Percentiles rank a stretch among this genome's conserved stretches.
These are phyloP conservation scores for Phania funesta DNA, from an alignment of 2,888 invertebrate genomes.

Conservation along the genomic window DNA sequence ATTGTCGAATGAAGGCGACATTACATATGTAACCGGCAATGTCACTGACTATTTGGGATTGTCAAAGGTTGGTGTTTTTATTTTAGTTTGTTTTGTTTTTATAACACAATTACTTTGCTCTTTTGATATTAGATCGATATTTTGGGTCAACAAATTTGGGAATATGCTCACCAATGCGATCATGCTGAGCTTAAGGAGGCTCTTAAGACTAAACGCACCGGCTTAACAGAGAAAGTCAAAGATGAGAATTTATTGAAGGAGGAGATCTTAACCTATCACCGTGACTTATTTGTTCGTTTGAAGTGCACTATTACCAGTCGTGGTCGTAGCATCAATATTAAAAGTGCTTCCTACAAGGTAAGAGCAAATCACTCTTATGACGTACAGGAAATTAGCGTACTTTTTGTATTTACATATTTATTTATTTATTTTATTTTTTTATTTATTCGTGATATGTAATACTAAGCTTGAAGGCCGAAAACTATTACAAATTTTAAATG, in stretches of 20 bases:
- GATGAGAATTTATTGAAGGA: constrained; percentile 74
- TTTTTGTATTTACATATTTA: no score
- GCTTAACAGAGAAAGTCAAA: constrained; percentile 75
- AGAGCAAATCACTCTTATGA: constrained; percentile 39
- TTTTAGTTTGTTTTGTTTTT: not conserved
- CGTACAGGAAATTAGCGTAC: no score
- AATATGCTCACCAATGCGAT: constrained; percentile 97
- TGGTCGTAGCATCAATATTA: constrained; percentile 96
- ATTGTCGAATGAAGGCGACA: constrained; percentile 93
- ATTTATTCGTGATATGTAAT: no score
- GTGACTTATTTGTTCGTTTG: constrained; percentile 83
- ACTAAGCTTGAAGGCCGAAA: no score
- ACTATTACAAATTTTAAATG: no score
- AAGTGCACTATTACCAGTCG: constrained; percentile 97
- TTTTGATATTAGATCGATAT: constrained; percentile 89
- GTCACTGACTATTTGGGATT: constrained; percentile 95
- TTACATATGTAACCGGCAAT: constrained; percentile 95
- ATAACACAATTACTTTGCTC: not conserved
- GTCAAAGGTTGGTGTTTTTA: constrained; percentile 86
- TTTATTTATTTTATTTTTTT: no score
- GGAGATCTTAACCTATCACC: constrained; percentile 76
- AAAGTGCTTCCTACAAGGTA: constrained; percentile 98
- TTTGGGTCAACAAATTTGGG: constrained; percentile 96
- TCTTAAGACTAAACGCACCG: constrained; percentile 80
- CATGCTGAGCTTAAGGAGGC: constrained; percentile 91